Evolutionary conservation across 2,113 vertebrate genomes (phyloP).

Genomic region (zebrafish (Danio rerio)): GRCz12tu NC_133190.1:36376001-36376500

Average conservation of each 20-base stretch:
- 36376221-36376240: too few species aligned
- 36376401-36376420: conserved; percentile 1
- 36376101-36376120: too few species aligned
- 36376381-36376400: conserved; percentile 94
- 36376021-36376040: too few species aligned
- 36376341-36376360: conserved; percentile 99
- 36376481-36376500: conserved; percentile 7
- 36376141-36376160: too few species aligned
- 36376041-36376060: too few species aligned
- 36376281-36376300: conserved; percentile 93
- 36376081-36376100: too few species aligned
- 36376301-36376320: conserved; percentile 99
- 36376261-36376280: conserved; percentile 97
- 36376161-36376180: too few species aligned
- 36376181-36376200: too few species aligned
- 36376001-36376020: too few species aligned
- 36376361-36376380: conserved; percentile 97
- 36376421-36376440: neutral
- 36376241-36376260: conserved; percentile 61
- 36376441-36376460: conserved; percentile 6
- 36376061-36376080: too few species aligned
- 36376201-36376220: too few species aligned
- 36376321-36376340: conserved; percentile 98
- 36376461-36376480: conserved; percentile 25
- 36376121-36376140: too few species aligned